Base-by-base conservation (phyloP, 2,888 invertebrate genomes). In the Latrodectus elegans region DNA sequence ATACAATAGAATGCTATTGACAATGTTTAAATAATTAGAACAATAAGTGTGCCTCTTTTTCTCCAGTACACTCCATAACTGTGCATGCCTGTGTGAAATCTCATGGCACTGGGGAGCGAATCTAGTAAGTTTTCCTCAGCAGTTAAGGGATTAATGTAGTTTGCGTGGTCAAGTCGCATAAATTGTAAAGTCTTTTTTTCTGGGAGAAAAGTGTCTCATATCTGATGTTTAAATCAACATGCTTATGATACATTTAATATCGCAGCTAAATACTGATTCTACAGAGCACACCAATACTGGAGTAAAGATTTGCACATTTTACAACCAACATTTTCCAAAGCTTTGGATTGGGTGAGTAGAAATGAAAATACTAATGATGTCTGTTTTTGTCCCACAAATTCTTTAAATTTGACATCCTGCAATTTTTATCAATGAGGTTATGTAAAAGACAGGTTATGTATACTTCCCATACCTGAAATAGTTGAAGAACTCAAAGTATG, bases 401-500 rank as follows among this genome's bases (percentile, higher is more conserved):
- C 38, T 60, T 26, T n/a, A 12, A 60, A 60, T 14, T 15, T 49
- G 26, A 51, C 12, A 9, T 8, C 14, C 11, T 14, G 6, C 26
- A 22, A 10, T 38, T 72, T 72, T 51, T 38, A 6, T 38, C 6
- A 6, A 38, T 38, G 38, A 0, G 38, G 38, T 38, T 12, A 72
- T 60, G 49, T 55, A 64, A n/a, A 60, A 14, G 38, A 2, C 8
- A 38, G 38, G 22, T 22, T 60, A 53, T 75, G 14, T 26, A n/a
- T 64, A 26, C 64, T 12, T 60, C 9, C 64, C 64, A 64, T 75
- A 60, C 75, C 64, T 38, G 64, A 75, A 75, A 49, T 49, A 75
- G 60, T 64, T 75, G 12, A 75, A 75, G 55, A 60, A 75, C 0
- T 60, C 64, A 75, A 75, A 75, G 64, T 38, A 72, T 72, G 72